Evolutionary conservation across 2,888 invertebrate genomes (phyloP).

Genomic region (Prenolepis imparis): DNA sequence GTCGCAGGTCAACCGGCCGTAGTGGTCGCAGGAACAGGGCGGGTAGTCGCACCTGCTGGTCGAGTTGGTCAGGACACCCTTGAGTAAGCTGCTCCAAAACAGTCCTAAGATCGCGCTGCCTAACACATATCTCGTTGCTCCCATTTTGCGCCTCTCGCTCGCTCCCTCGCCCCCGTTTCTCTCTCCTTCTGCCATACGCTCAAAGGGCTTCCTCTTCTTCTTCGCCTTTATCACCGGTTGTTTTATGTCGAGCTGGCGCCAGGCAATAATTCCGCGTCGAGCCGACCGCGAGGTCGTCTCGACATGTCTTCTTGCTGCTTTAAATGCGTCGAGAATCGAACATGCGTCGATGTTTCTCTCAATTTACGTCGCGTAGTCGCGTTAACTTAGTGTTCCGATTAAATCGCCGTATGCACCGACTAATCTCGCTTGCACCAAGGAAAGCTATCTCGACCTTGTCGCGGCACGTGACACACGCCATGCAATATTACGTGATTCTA

Average conservation of each 20-base stretch:
- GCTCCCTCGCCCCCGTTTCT: conserved; percentile 44
- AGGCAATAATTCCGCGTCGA: conserved; percentile 63
- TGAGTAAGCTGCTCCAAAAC: conserved; percentile 80
- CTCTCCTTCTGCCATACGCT: conserved; percentile 53
- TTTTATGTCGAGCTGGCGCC: conserved; percentile 54
- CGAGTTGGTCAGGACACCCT: conserved; percentile 74
- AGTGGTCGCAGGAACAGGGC: conserved; percentile 88
- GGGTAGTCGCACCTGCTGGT: conserved; percentile 87
- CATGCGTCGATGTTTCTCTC: conserved; percentile 27
- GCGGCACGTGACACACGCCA: conserved; percentile 52
- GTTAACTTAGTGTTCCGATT: conserved; percentile 13
- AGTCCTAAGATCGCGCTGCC: conserved; percentile 83
- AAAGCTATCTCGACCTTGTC: conserved; percentile 33
- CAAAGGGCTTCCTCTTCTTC: conserved; percentile 20
- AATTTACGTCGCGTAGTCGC: conserved; percentile 52
- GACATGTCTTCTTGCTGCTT: conserved; percentile 72
- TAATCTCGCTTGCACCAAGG: conserved; percentile 30
- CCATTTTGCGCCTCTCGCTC: conserved; percentile 78
- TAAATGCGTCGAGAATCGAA: conserved; percentile 51
- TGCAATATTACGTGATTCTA: conserved; percentile 64
- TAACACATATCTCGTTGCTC: conserved; percentile 81
- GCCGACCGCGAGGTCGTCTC: conserved; percentile 65
- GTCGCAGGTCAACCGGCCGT: conserved; percentile 88
- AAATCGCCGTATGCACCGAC: conserved; percentile 15
- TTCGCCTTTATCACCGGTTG: conserved; percentile 30